A percentile compares a stretch with the other conserved stretches of the same genome.
Conservation (phyloP, 2,113 vertebrate genomes). For the Aegithalos caudatus region DNA sequence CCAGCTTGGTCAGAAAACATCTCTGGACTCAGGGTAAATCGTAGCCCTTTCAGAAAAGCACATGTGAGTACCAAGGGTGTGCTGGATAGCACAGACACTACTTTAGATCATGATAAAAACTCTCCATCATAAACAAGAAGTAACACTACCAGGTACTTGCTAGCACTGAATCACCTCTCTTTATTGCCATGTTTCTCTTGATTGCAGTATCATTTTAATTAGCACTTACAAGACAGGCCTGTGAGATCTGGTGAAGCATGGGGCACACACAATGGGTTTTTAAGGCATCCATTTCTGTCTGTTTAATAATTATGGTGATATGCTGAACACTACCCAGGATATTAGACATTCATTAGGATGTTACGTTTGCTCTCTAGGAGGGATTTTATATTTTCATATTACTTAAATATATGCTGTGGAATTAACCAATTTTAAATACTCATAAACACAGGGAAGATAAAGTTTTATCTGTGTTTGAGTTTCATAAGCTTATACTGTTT, state of each 20-base stretch:
- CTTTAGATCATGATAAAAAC: not conserved
- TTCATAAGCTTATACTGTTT: not conserved
- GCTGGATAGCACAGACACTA: rapidly evolving
- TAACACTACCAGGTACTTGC: constrained; percentile 6
- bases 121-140: not conserved
- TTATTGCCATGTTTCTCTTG: constrained; percentile 6
- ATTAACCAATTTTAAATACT: not conserved
- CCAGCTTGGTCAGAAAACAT: not conserved
- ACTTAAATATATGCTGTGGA: not conserved
- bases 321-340: not conserved
- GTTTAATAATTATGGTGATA: constrained; percentile 22
- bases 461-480: not conserved
- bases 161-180: constrained; percentile 9
- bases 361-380: constrained; percentile 7
- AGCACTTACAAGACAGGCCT: constrained; percentile 36
- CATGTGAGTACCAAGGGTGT: rapidly evolving
- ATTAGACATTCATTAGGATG: constrained; percentile 28
- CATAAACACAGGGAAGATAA: not conserved
- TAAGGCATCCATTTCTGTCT: not conserved
- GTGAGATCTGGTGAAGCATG: constrained; percentile 3
- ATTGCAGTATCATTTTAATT: constrained; percentile 51
- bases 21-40: not conserved
- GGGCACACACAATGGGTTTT: not conserved
- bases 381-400: not conserved
- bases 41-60: not conserved